Evolutionary conservation across 2,113 vertebrate genomes (phyloP).

Genomic region (Mungos mungo): DNA sequence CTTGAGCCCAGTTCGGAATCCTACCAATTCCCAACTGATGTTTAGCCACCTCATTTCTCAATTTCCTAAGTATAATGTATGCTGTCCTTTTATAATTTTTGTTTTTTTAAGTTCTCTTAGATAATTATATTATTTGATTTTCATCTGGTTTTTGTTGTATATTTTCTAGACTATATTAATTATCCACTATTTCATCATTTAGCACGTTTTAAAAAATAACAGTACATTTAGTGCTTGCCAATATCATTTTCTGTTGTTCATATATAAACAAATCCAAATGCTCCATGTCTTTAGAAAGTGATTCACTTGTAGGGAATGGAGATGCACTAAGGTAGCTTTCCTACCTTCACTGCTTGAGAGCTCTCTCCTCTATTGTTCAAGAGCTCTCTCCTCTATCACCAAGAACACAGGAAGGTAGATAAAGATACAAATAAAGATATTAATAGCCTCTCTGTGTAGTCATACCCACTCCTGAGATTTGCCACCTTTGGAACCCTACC

Average conservation of each 20-base stretch:
- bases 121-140: conserved; percentile 1
- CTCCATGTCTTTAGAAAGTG: neutral
- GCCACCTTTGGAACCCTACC: neutral
- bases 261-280: neutral
- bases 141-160: neutral
- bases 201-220: neutral
- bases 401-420: neutral
- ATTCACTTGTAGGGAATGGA: neutral
- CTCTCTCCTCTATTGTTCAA: neutral
- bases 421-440: neutral
- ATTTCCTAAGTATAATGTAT: neutral
- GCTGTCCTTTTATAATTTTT: neutral
- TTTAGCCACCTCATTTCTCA: neutral
- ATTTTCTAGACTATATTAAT: neutral
- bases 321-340: neutral
- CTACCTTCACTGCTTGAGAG: neutral
- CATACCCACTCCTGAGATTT: neutral
- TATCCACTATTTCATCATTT: neutral
- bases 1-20: neutral
- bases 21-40: neutral
- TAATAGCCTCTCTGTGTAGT: neutral
- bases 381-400: neutral
- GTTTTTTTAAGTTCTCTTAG: neutral
- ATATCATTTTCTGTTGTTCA: neutral
- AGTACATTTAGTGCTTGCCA: neutral